phyloP scores from a whole-genome alignment of 2,113 vertebrate species.

The Rostratula benghalensis region DNA sequence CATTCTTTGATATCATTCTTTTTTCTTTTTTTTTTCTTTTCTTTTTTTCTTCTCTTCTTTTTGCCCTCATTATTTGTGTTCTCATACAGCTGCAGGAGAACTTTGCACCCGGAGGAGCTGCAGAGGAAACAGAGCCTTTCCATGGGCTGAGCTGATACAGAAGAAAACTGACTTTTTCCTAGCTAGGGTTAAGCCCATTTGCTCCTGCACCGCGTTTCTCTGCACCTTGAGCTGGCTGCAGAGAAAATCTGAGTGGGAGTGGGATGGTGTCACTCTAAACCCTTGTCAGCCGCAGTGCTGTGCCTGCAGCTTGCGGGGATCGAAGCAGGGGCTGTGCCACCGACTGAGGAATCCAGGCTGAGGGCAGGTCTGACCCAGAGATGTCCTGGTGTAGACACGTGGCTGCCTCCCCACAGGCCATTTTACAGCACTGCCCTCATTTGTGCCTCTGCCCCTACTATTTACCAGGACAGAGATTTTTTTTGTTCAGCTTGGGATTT shows the following conservation, averaged over 20 bases:
- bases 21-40: neutral
- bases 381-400: rapidly evolving
- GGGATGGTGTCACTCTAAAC: neutral
- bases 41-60: neutral
- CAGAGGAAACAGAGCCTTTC: neutral
- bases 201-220: neutral
- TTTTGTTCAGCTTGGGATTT: neutral
- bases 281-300: neutral
- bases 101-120: neutral
- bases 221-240: neutral
- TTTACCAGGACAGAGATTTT: neutral
- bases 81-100: neutral
- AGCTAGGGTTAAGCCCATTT: neutral
- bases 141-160: neutral
- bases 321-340: neutral
- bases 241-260: neutral
- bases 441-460: neutral
- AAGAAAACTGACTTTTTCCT: neutral
- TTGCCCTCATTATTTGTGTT: neutral
- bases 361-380: neutral
- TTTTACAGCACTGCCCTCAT: neutral
- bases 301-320: rapidly evolving
- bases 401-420: neutral
- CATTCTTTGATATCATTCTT: neutral
- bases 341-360: neutral